A percentile compares a stretch with the other conserved stretches of the same genome.
Evolutionary conservation across 2,113 vertebrate genomes (phyloP).

Genomic region (Ardeotis arabs): DNA sequence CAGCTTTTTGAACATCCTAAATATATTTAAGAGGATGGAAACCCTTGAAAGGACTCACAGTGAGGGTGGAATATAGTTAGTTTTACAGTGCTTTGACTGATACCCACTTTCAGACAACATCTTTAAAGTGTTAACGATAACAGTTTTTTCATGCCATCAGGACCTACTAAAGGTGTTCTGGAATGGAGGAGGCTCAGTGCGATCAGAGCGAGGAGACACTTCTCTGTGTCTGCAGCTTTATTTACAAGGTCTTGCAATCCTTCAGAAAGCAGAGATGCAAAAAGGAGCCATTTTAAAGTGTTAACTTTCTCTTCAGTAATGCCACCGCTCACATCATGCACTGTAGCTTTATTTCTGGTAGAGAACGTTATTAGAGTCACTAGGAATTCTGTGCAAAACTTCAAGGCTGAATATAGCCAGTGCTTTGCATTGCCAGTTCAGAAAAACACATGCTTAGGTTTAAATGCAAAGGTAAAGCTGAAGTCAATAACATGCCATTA

Average conservation of each 20-base stretch:
- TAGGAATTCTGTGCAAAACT: neutral
- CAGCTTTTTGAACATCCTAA: neutral
- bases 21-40: neutral
- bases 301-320: neutral
- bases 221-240: neutral
- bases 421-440: neutral
- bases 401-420: neutral
- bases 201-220: neutral
- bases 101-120: neutral
- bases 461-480: neutral
- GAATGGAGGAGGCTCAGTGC: neutral
- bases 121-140: neutral
- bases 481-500: neutral
- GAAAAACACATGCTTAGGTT: neutral
- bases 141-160: neutral
- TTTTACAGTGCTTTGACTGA: conserved; percentile 24
- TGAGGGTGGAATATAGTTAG: neutral
- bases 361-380: neutral
- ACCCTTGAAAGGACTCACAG: neutral
- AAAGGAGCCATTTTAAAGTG: neutral
- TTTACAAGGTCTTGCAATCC: neutral
- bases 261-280: neutral
- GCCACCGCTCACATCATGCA: neutral
- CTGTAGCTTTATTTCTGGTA: neutral
- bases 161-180: neutral